Percentiles rank a stretch among this genome's conserved stretches.
These are phyloP conservation scores for Drosophila tropicalis DNA, from an alignment of 1,140 invertebrate genomes.

Conservation along the genomic window DNA sequence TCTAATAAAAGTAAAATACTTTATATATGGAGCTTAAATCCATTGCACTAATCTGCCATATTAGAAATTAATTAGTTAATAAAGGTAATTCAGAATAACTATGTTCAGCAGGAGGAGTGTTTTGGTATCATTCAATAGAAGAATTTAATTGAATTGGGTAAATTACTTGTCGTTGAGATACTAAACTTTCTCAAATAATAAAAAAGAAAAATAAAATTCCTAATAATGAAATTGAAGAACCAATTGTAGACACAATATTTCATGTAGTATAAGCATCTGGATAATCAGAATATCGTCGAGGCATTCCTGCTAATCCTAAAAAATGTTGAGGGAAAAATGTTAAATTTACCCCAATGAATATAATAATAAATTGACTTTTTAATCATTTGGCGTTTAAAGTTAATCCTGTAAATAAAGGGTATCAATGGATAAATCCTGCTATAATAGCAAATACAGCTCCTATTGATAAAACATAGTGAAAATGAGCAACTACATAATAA, in stretches of 20 bases:
- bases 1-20: too few relatives aligned
- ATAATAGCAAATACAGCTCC: too few relatives aligned
- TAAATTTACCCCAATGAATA: slow-evolving; percentile 89
- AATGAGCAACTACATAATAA: slow-evolving; percentile 88
- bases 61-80: too few relatives aligned
- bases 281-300: slow-evolving; percentile 89
- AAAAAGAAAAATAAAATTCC: slow-evolving; percentile 85
- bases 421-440: slow-evolving; percentile 84
- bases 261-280: slow-evolving; percentile 86
- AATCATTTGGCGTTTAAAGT: slow-evolving; percentile 84
- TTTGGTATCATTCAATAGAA: too few relatives aligned
- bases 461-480: too few relatives aligned
- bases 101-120: too few relatives aligned
- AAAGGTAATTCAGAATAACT: too few relatives aligned
- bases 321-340: slow-evolving; percentile 88
- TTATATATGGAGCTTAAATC: too few relatives aligned
- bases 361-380: slow-evolving; percentile 86
- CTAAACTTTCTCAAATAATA: too few relatives aligned
- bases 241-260: slow-evolving; percentile 87
- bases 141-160: too few relatives aligned
- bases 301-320: slow-evolving; percentile 86
- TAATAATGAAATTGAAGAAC: slow-evolving; percentile 86
- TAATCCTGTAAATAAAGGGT: slow-evolving; percentile 86
- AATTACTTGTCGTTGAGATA: too few relatives aligned
- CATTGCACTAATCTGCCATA: too few relatives aligned